These are phyloP conservation scores for Amphimallon solstitiale DNA, from an alignment of 2,888 invertebrate genomes.

Conservation along the genomic window DNA sequence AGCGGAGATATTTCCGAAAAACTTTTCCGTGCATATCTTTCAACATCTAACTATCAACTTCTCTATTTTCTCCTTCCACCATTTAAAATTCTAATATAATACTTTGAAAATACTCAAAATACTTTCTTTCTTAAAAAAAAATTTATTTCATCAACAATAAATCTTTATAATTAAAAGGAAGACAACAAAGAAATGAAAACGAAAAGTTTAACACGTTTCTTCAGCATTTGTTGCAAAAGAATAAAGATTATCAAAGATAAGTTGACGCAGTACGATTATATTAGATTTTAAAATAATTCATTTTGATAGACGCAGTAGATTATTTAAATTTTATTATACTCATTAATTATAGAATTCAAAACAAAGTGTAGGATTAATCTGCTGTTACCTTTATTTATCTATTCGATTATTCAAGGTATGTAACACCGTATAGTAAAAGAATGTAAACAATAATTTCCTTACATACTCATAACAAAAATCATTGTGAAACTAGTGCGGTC, in stretches of 20 bases:
- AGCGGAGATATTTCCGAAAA: slow-evolving; percentile 15
- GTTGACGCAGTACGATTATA: slow-evolving; percentile 37
- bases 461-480: too few species aligned
- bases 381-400: too few species aligned
- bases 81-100: slow-evolving; percentile 1
- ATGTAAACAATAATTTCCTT: slow-evolving; percentile 5
- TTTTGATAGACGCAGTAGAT: neutral
- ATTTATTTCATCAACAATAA: neutral
- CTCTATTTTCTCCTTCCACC: slow-evolving; percentile 12
- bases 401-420: neutral
- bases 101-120: neutral
- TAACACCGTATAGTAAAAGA: neutral
- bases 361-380: neutral
- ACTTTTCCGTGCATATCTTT: slow-evolving; percentile 30
- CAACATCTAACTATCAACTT: slow-evolving; percentile 8
- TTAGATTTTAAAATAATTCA: slow-evolving; percentile 22
- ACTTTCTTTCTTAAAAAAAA: slow-evolving; percentile 7
- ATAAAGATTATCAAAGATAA: slow-evolving; percentile 36
- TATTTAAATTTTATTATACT: too few species aligned
- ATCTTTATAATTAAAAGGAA: neutral
- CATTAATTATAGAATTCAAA: neutral
- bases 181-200: slow-evolving; percentile 25
- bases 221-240: slow-evolving; percentile 33
- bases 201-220: slow-evolving; percentile 31
- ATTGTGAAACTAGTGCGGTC: too few species aligned